Conservation (phyloP, 1,140 invertebrate genomes). For the Lepidurus packardi region DNA sequence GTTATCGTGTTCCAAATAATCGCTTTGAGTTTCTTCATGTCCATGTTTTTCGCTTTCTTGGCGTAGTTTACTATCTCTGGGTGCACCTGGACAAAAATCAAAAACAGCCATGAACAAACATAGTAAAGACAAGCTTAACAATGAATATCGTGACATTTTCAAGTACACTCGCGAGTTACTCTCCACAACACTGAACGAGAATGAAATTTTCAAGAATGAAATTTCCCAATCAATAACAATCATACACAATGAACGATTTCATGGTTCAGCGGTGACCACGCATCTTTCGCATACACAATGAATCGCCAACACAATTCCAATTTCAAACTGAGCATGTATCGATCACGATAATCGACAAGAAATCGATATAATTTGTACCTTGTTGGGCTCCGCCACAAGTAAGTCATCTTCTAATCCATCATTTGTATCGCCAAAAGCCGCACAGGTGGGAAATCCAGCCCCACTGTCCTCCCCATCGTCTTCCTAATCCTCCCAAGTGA, state of each 20-base stretch:
- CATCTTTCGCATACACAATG: background rate
- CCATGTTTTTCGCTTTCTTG: conserved; percentile 67
- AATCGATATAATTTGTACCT: background rate
- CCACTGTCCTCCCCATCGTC: background rate
- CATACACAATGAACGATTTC: background rate
- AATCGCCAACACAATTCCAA: background rate
- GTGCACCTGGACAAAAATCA: background rate
- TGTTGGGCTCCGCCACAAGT: background rate
- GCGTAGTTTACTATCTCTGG: conserved; percentile 59
- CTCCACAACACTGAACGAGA: too few relatives aligned
- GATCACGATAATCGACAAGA: background rate
- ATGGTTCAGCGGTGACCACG: too few relatives aligned
- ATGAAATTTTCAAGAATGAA: too few relatives aligned
- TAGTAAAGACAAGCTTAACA: background rate
- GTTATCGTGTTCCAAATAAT: conserved; percentile 54
- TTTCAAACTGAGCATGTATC: background rate
- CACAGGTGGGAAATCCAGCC: background rate
- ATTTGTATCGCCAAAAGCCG: background rate
- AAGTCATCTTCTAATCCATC: background rate
- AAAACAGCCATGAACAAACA: background rate
- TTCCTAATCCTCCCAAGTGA: background rate
- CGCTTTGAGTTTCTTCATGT: conserved; percentile 68
- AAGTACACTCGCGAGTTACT: background rate
- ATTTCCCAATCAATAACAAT: background rate
- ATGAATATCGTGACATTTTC: background rate